Percentiles rank a stretch among this genome's conserved stretches.
Conservation (phyloP, 2,113 vertebrate genomes). For the Aythya baeri region DNA sequence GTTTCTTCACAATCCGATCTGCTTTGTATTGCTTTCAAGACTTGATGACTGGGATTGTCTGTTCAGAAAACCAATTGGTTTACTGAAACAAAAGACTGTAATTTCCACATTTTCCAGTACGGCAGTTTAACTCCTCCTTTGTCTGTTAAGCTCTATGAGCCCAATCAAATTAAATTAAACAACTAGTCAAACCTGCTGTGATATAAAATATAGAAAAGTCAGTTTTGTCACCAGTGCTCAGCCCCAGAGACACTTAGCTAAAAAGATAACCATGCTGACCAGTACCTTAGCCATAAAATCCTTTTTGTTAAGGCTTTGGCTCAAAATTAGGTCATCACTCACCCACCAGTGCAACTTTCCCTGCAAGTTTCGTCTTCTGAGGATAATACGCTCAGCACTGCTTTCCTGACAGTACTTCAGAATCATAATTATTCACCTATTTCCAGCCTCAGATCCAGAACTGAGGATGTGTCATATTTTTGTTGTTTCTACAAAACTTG, state of each 20-base stretch:
- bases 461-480: neutral
- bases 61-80: constrained; percentile 60
- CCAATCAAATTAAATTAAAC: constrained; percentile 36
- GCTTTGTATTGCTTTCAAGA: constrained; percentile 59
- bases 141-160: neutral
- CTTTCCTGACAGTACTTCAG: neutral
- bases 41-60: constrained; percentile 28
- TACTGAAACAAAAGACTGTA: constrained; percentile 70
- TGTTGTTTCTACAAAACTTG: neutral
- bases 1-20: constrained; percentile 39
- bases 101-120: constrained; percentile 66
- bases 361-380: neutral
- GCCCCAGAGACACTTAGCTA: neutral
- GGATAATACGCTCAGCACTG: neutral
- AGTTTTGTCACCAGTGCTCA: neutral
- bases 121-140: constrained; percentile 41
- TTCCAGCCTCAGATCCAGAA: neutral
- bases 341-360: neutral
- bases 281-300: neutral
- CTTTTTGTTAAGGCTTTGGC: neutral
- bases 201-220: neutral
- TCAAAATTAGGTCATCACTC: neutral
- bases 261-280: neutral
- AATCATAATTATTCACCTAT: neutral
- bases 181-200: neutral